Base-by-base conservation (phyloP, 2,113 vertebrate species). In the Polyodon spathula region DNA sequence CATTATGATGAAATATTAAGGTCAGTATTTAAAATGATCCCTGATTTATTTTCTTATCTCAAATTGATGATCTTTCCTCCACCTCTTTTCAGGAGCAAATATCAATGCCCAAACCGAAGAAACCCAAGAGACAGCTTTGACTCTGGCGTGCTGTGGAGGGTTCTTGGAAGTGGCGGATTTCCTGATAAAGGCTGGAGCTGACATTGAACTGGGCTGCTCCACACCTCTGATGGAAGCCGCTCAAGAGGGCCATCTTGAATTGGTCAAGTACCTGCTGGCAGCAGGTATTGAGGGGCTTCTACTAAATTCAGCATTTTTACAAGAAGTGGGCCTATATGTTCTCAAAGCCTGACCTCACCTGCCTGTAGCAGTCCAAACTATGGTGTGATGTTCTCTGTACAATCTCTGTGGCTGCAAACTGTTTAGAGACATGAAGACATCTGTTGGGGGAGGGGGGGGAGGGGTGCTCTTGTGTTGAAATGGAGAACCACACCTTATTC, bases 41-140 rank as follows among this genome's bases (percentile, higher is more conserved):
- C 11, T 2, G 7, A 9, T 43, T 44, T 44, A 9, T 7, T 44
- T 44, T 44, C 11, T 43, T 43, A 43, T 43, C 6, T 37, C 59
- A 4, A 51, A 63, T 1, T 62, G 57, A 68, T 8, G 42, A 8
- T 5, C 63, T 64, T 0, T n/a, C 0, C 8, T 14, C 7, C 16
- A 38, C 16, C 11, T 60, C 8, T 73, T 63, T 64, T 6, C 68
- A 99, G 95, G 95, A 82, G 94, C 94, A 66, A 99, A 99, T 76
- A 99, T 99, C 75, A 99, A 99, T 61, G 95, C 95, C 27, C 96
- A 99, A 81, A 98, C 96, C 37, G 96, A 99, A 74, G 96, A 99
- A 81, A 99, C 96, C 0, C 96, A 99, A 75, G 96, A 99, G 74
- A 99, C 96, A 0, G 95, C 96, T 48, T 83, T 99, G 65, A 99